phyloP scores from a whole-genome alignment of 2,888 invertebrate species.

The Meteorus colon region DNA sequence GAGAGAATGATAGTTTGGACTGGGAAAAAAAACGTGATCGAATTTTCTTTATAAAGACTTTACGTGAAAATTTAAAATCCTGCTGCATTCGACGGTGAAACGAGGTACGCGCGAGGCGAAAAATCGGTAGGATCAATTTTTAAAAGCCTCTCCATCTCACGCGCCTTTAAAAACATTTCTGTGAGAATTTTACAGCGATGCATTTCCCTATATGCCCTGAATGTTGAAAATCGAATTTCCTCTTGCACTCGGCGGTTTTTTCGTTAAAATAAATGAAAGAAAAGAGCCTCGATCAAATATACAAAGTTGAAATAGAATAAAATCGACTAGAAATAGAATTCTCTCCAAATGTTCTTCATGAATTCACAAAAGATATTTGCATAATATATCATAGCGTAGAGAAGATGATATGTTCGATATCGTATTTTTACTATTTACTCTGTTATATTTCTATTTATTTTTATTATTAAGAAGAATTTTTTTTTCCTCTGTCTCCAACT shows the following conservation, averaged over 20 bases:
- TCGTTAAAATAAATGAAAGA: not conserved
- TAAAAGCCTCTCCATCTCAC: not conserved
- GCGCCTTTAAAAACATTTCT: not conserved
- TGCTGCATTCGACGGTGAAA: not conserved
- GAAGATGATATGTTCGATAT: no score
- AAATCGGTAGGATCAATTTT: conserved; percentile 30
- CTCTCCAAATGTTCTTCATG: no score
- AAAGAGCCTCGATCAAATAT: not conserved
- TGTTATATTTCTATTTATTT: no score
- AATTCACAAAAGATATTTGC: no score
- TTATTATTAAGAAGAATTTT: no score
- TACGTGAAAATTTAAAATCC: conserved; percentile 22
- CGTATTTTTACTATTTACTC: no score
- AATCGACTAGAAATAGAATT: not conserved
- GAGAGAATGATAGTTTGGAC: not conserved
- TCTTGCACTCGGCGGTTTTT: not conserved
- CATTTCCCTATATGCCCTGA: not conserved
- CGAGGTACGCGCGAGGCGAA: not conserved
- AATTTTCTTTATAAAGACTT: not conserved
- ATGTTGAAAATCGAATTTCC: not conserved
- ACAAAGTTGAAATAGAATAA: not conserved
- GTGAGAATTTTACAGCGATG: not conserved
- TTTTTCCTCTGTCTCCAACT: no score
- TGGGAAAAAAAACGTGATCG: not conserved
- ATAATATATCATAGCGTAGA: no score